Conservation (phyloP, 1,140 invertebrate species). For the Dinoponera quadriceps region DNA sequence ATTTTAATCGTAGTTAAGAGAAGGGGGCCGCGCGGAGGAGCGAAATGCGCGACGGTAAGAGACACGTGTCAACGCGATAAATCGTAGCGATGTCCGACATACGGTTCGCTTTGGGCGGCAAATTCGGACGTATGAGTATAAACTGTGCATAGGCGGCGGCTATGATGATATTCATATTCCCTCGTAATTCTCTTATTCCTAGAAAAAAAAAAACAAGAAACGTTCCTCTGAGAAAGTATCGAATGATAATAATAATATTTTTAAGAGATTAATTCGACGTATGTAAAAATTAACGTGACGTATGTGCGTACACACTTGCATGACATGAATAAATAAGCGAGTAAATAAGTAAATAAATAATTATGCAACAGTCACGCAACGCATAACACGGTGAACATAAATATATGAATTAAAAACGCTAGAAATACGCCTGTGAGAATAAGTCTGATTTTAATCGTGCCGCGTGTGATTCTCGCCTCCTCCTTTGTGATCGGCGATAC, state of each 20-base stretch:
- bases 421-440: too few species aligned
- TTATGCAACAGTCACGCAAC: too few species aligned
- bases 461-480: too few species aligned
- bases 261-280: neutral
- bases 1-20: conserved; percentile 73
- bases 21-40: conserved; percentile 43
- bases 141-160: conserved; percentile 39
- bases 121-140: conserved; percentile 69
- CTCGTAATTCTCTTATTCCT: conserved; percentile 49
- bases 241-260: neutral
- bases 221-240: neutral
- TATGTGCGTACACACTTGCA: neutral
- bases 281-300: neutral
- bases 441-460: too few species aligned
- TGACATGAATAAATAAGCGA: neutral
- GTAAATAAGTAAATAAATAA: neutral
- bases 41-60: conserved; percentile 61
- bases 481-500: too few species aligned
- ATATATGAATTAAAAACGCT: too few species aligned
- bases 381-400: too few species aligned
- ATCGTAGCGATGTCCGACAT: conserved; percentile 81
- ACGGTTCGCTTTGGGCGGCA: conserved; percentile 81
- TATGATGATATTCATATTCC: conserved; percentile 3
- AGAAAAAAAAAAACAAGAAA: neutral
- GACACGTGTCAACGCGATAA: conserved; percentile 84